These are phyloP conservation scores for Peromyscus californicus DNA, from an alignment of 2,113 vertebrate genomes.

Conservation along the genomic window DNA sequence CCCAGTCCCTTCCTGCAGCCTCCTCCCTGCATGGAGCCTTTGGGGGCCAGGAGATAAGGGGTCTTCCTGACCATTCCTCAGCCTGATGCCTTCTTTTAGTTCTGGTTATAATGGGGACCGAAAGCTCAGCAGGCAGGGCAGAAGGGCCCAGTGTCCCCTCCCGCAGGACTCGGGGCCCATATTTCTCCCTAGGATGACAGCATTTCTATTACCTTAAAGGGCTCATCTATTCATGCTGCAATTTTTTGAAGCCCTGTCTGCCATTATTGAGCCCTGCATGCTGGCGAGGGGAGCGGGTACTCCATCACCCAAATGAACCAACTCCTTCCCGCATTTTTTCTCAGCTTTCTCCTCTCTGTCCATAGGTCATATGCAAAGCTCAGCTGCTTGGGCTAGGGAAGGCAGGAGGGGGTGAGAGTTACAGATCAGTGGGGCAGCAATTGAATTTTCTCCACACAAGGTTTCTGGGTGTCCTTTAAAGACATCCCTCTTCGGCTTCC, in stretches of 20 bases:
- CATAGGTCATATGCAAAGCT: conserved; percentile 73
- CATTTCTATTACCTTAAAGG: conserved; percentile 89
- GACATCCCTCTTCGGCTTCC: background rate
- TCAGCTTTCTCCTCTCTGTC: conserved; percentile 60
- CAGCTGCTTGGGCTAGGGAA: background rate
- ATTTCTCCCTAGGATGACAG: conserved; percentile 87
- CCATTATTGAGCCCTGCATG: conserved; percentile 85
- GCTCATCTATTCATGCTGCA: conserved; percentile 89
- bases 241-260: conserved; percentile 88
- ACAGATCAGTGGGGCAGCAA: conserved; percentile 55
- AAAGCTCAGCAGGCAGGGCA: conserved; percentile 29
- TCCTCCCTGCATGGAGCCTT: background rate
- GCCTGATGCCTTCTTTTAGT: conserved; percentile 72
- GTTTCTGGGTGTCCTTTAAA: conserved; percentile 45
- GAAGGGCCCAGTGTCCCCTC: conserved; percentile 67
- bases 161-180: conserved; percentile 60
- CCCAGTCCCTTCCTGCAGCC: background rate
- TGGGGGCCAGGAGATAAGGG: conserved; percentile 66
- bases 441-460: conserved; percentile 48
- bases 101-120: conserved; percentile 21
- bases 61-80: conserved; percentile 69
- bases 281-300: conserved; percentile 79
- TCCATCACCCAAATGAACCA: conserved; percentile 88
- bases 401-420: background rate
- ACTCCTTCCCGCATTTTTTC: conserved; percentile 84